A percentile compares a stretch with the other conserved stretches of the same genome.
These are phyloP conservation scores for Rhynchotus rufescens DNA, from an alignment of 2,797 vertebrate species.

Conservation along the genomic window DNA sequence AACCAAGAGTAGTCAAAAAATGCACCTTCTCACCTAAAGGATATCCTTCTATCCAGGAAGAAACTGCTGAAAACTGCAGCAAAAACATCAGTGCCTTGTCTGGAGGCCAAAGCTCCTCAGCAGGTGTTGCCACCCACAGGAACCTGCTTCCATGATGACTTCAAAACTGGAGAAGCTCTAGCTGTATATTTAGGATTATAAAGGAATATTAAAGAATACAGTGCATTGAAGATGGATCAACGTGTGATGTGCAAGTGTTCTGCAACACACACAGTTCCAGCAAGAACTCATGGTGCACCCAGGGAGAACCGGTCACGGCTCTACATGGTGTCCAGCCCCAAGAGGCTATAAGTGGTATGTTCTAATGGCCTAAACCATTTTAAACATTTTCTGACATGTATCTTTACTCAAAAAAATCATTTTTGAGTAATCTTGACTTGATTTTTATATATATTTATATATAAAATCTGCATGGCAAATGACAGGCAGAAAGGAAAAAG, in stretches of 20 bases:
- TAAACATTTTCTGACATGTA: constrained; percentile 40
- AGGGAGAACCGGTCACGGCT: not conserved
- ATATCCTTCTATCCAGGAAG: not conserved
- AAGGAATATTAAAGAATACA: not conserved
- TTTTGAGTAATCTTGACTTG: not conserved
- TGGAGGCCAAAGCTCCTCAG: not conserved
- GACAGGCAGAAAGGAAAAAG: not conserved
- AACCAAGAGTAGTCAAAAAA: not conserved
- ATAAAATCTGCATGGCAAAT: constrained; percentile 9
- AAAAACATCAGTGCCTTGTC: not conserved
- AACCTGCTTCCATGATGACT: not conserved
- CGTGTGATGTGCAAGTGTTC: not conserved
- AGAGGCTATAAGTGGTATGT: constrained; percentile 13
- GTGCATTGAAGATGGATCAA: not conserved
- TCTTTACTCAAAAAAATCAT: no score
- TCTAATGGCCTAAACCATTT: constrained; percentile 27
- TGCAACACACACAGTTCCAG: not conserved
- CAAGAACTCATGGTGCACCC: not conserved
- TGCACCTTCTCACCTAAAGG: not conserved
- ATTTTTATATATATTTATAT: constrained; percentile 23
- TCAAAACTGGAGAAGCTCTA: not conserved
- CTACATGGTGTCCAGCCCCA: not conserved
- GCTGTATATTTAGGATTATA: not conserved
- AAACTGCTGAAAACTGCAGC: not conserved
- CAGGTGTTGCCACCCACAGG: not conserved